These are phyloP conservation scores for Pelecanoides urinatrix DNA, from an alignment of 2,113 vertebrate species.

Conservation along the genomic window DNA sequence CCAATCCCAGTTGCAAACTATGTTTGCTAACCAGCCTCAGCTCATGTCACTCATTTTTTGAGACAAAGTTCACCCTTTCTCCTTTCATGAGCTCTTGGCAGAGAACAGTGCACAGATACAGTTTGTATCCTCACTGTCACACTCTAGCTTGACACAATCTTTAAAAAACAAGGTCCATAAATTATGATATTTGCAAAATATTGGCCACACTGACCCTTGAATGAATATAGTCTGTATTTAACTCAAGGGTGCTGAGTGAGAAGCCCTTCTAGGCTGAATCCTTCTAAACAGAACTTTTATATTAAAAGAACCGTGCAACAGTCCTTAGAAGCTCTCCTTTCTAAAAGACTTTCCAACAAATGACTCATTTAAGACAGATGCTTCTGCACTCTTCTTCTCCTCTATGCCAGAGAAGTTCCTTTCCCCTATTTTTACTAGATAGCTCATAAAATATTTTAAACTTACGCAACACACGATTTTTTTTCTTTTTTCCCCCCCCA, in stretches of 20 bases:
- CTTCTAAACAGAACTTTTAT: neutral
- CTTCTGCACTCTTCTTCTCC: neutral
- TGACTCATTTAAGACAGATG: neutral
- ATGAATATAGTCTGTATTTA: neutral
- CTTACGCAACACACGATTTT: neutral
- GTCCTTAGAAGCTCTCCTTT: neutral
- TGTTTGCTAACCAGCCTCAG: neutral
- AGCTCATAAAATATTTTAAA: neutral
- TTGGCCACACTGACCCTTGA: neutral
- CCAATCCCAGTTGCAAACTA: neutral
- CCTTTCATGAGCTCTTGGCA: neutral
- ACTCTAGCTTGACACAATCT: neutral
- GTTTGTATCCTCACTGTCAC: neutral
- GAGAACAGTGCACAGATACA: neutral
- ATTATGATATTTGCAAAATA: neutral
- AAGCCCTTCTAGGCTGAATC: neutral
- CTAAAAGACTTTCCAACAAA: neutral
- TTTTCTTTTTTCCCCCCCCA: rapidly evolving
- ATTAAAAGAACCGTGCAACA: neutral
- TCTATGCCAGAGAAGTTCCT: neutral
- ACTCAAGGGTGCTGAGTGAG: neutral
- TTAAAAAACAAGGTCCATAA: neutral
- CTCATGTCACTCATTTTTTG: neutral
- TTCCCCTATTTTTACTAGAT: neutral
- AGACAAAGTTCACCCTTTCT: neutral